Conservation (phyloP, 2,888 invertebrate genomes). For the Luperina nickerlii region DNA sequence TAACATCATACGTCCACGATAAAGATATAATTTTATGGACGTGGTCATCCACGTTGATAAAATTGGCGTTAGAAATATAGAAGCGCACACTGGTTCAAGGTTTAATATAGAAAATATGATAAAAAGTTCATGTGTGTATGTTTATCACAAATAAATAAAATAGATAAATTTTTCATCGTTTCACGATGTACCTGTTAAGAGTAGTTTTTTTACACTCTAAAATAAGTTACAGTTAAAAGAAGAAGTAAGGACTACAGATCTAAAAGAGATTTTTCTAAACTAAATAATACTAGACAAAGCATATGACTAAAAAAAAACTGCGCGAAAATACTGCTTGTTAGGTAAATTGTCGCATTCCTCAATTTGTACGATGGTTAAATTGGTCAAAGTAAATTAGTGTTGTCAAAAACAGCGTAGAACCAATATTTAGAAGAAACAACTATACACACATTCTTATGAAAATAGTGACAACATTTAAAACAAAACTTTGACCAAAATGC, state of each 20-base stretch:
- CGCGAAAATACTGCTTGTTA: constrained; percentile 38
- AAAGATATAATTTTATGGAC: too few relatives aligned
- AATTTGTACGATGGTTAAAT: constrained; percentile 36
- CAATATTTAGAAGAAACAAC: neutral
- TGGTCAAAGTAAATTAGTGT: neutral
- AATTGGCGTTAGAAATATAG: too few relatives aligned
- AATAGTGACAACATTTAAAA: constrained; percentile 17
- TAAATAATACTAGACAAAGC: constrained; percentile 17
- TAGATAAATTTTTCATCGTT: constrained; percentile 28
- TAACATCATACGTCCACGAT: neutral
- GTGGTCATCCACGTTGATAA: too few relatives aligned
- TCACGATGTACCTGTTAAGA: constrained; percentile 21
- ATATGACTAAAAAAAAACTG: constrained; percentile 12
- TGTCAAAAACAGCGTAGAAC: constrained; percentile 9
- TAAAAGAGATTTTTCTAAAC: constrained; percentile 26
- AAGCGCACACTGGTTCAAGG: neutral
- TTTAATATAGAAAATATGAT: neutral
- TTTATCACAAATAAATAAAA: neutral
- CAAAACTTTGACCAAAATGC: neutral
- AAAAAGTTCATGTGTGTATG: neutral
- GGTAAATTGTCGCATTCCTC: constrained; percentile 52
- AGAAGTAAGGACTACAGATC: constrained; percentile 36
- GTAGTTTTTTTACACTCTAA: constrained; percentile 16
- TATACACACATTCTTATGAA: neutral
- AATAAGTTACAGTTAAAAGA: constrained; percentile 35